Evolutionary conservation across 2,113 vertebrate species (phyloP), one percentile per base, ranked within the genome.

Genomic region (Cinclus cinclus): DNA sequence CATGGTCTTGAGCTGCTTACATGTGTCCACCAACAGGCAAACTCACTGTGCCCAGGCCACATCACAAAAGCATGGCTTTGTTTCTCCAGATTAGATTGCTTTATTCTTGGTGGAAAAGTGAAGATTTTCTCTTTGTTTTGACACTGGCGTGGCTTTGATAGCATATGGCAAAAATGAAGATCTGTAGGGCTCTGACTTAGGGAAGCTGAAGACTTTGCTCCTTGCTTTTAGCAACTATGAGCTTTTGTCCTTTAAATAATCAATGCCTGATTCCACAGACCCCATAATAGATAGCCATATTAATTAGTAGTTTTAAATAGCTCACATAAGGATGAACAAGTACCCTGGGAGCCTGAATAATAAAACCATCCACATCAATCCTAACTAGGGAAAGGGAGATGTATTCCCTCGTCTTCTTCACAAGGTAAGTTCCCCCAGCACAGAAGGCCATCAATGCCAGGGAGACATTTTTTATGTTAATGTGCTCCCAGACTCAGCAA

Each of bases 251-350:
- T 73, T 85, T 68, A 59, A 74, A 59, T 15, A 88, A 28, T 50
- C 41, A 52, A 53, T 47, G 46, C 7, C 2, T 1, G 19, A 33
- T 53, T 68, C 23, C 39, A 20, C 24, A 60, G 75, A 46, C 13
- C 7, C 17, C 15, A 14, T 21, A 25, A 68, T 41, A 68, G 0
- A 0, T 53, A 52, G 62, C n/a, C 39, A 7, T 60, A 53, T 60
- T 53, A 41, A 53, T 75, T 47, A 41, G 20, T 18, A 12, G 11
- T 41, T 13, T 53, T 83, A 47, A 89, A 62, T n/a, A 47, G 20
- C n/a, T 68, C 30, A 47, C 7, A 15, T 47, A 75, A 60, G 53
- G 9, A 15, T 41, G 39, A 60, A 22, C 41, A 62, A 41, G 11
- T 46, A 53, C 17, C 16, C 17, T 62, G 41, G 24, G n/a, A 83